Percentiles rank a stretch among this genome's conserved stretches.
Conservation (phyloP, 2,888 invertebrate genomes). For the Resseliella maxima region DNA sequence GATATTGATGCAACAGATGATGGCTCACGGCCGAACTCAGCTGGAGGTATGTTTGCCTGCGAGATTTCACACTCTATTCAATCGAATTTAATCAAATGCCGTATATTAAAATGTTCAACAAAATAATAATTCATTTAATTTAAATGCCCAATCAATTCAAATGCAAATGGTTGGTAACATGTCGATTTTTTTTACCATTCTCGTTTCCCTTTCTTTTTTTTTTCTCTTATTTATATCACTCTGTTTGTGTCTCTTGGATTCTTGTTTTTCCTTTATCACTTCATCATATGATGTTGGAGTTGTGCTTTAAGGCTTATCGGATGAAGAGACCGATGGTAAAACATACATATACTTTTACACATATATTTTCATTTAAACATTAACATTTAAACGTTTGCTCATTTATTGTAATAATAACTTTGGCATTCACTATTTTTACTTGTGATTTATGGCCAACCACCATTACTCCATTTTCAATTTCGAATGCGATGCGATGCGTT, state of each 20-base stretch:
- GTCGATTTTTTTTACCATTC: neutral
- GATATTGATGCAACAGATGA: conserved; percentile 46
- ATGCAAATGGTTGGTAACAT: conserved; percentile 13
- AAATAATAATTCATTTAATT: conserved; percentile 47
- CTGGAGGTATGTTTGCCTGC: neutral
- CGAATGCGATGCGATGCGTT: neutral
- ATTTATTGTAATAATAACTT: conserved; percentile 51
- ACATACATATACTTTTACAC: neutral
- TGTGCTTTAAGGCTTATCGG: conserved; percentile 54
- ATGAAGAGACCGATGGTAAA: conserved; percentile 57
- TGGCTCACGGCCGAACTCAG: conserved; percentile 32
- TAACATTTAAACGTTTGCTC: neutral
- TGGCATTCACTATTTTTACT: conserved; percentile 4
- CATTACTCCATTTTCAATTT: no score
- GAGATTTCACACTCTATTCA: neutral
- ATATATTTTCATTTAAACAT: neutral
- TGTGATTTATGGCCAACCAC: conserved; percentile 18
- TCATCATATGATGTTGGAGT: neutral
- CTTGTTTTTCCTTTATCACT: no score
- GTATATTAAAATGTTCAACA: conserved; percentile 7
- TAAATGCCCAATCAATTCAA: conserved; percentile 8
- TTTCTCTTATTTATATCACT: neutral
- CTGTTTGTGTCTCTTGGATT: neutral
- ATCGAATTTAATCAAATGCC: neutral
- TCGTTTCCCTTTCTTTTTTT: neutral